A percentile compares a stretch with the other conserved stretches of the same genome.
phyloP scores from a whole-genome alignment of 2,888 invertebrate species.

The Lissonota sp. region DNA sequence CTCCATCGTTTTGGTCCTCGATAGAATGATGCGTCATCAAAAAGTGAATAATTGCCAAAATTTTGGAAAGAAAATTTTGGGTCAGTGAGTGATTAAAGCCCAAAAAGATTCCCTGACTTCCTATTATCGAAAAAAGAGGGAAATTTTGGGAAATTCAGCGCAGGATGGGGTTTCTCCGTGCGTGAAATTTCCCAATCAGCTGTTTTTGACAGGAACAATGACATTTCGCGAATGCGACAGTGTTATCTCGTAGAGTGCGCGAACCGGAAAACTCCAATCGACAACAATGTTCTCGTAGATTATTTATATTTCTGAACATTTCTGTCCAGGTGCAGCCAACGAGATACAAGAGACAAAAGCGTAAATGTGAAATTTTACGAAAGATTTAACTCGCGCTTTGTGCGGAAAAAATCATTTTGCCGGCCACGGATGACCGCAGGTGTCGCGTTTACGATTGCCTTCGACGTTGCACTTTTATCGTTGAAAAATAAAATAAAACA shows the following conservation, averaged over 20 bases:
- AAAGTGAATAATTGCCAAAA: too few species aligned
- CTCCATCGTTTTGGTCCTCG: too few species aligned
- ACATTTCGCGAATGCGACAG: slow-evolving; percentile 36
- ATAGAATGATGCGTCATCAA: too few species aligned
- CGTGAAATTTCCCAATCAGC: too few species aligned
- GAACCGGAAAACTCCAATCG: slow-evolving; percentile 46
- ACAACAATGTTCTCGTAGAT: slow-evolving; percentile 17
- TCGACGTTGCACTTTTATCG: slow-evolving; percentile 38
- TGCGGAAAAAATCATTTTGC: slow-evolving; percentile 26
- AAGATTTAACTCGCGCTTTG: slow-evolving; percentile 33
- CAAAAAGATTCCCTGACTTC: too few species aligned
- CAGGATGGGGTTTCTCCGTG: too few species aligned
- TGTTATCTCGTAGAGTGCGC: slow-evolving; percentile 37
- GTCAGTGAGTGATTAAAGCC: too few species aligned
- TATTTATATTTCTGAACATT: neutral
- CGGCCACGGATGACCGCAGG: slow-evolving; percentile 38
- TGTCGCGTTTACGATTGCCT: slow-evolving; percentile 49
- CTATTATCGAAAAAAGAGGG: too few species aligned
- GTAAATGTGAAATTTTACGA: slow-evolving; percentile 40
- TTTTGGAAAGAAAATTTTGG: too few species aligned
- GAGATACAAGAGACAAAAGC: slow-evolving; percentile 33
- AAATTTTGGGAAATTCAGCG: too few species aligned
- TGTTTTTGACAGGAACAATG: slow-evolving; percentile 34
- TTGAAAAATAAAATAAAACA: neutral
- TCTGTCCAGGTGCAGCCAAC: slow-evolving; percentile 7